Percentiles rank a stretch among this genome's conserved stretches.
Evolutionary conservation across 2,888 invertebrate species (phyloP).

Genomic region (Thumatha senex): DNA sequence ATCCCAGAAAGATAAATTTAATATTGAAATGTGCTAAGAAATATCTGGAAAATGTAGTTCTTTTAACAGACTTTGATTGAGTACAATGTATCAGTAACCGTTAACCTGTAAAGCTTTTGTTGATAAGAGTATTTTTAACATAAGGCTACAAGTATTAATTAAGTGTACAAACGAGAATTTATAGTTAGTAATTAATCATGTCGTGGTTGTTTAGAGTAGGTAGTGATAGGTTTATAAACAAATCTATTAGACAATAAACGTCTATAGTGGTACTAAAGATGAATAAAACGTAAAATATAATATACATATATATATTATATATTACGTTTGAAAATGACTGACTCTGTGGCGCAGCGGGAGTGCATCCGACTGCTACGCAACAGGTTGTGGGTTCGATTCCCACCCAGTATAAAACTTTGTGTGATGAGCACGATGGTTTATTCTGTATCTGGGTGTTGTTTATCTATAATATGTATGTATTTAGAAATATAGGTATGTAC

Average conservation of each 20-base stretch:
- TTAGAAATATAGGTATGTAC: no score
- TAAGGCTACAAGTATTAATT: slow-evolving; percentile 4
- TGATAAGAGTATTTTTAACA: slow-evolving; percentile 10
- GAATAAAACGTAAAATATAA: no score
- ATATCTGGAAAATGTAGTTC: slow-evolving; percentile 30
- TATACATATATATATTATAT: no score
- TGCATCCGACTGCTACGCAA: no score
- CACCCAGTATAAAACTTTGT: no score
- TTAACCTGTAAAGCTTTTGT: slow-evolving; percentile 16
- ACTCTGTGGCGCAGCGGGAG: no score
- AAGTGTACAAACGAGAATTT: slow-evolving; percentile 8
- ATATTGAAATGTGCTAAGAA: slow-evolving; percentile 2
- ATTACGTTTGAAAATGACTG: no score
- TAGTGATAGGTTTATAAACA: slow-evolving; percentile 2
- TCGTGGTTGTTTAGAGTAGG: slow-evolving; percentile 6
- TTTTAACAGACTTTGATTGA: slow-evolving; percentile 25
- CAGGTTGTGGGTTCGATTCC: no score
- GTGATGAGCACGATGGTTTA: no score
- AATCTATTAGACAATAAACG: neutral
- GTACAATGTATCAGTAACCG: slow-evolving; percentile 19
- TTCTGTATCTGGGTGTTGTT: no score
- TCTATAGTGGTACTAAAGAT: neutral
- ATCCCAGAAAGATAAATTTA: neutral
- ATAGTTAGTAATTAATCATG: slow-evolving; percentile 22
- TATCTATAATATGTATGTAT: no score